phyloP scores from a whole-genome alignment of 2,888 invertebrate genomes.

The Pseudoips prasinana region DNA sequence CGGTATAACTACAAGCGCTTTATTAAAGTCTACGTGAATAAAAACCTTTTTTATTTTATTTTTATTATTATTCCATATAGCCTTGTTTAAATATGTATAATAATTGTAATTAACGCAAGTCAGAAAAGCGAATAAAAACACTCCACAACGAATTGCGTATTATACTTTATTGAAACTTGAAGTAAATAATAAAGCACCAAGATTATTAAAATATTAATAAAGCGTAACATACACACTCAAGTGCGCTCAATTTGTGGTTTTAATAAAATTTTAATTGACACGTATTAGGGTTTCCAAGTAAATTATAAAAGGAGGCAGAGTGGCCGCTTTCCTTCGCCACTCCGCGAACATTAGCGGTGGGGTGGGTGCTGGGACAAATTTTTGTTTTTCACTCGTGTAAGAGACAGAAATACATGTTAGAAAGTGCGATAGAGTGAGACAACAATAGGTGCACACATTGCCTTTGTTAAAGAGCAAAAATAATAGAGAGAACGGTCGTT shows the following conservation, averaged over 20 bases:
- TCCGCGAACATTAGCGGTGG: slow-evolving; percentile 64
- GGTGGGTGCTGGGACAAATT: slow-evolving; percentile 70
- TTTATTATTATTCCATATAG: too few relatives aligned
- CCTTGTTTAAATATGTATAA: too few relatives aligned
- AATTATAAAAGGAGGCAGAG: slow-evolving; percentile 72
- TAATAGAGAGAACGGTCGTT: slow-evolving; percentile 81
- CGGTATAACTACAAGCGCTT: too few relatives aligned
- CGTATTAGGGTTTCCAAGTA: slow-evolving; percentile 74
- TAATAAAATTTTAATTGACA: slow-evolving; percentile 80
- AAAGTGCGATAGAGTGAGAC: slow-evolving; percentile 59
- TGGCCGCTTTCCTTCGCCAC: slow-evolving; percentile 60
- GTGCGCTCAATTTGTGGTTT: slow-evolving; percentile 57
- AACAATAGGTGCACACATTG: slow-evolving; percentile 76
- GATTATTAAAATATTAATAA: slow-evolving; percentile 71
- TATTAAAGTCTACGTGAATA: too few relatives aligned
- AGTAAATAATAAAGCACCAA: slow-evolving; percentile 31
- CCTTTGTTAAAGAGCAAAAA: slow-evolving; percentile 80
- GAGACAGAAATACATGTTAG: slow-evolving; percentile 45
- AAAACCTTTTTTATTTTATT: too few relatives aligned
- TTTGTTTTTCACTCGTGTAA: slow-evolving; percentile 73
- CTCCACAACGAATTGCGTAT: too few relatives aligned
- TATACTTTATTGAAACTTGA: background rate
- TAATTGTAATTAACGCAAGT: too few relatives aligned
- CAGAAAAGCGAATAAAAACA: too few relatives aligned
- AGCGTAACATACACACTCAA: slow-evolving; percentile 53